Evolutionary conservation across 1,140 invertebrate genomes (phyloP), one percentile per base, ranked within the genome.

Genomic region (Panagrolaimus sp.): DNA sequence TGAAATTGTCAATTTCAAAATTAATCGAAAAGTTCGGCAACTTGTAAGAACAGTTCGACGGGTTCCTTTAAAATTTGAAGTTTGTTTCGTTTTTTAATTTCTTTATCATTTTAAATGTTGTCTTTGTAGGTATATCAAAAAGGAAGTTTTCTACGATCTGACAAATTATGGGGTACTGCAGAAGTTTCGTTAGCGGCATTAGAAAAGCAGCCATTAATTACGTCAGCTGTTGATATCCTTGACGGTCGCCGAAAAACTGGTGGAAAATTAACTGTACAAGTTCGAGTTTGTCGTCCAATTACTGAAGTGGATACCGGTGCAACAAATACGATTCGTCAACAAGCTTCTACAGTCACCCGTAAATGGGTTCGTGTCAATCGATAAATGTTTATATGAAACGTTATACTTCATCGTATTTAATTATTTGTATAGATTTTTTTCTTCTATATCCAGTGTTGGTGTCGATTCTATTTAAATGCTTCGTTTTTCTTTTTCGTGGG

Each of bases 291-390:
- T 12, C 52, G 52, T 12, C 52, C 52, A 12, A 58, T 58, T n/a
- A 58, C 52, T 12, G 52, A 58, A 58, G 28, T 10, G 21, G 52
- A 58, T 58, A 21, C 52, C 17, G 52, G 52, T 28, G 10, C 28
- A 21, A 28, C 52, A 9, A 58, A 58, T 8, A 38, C 32, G 7
- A 38, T 38, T 38, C 52, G 52, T 26, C 52, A 14, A 58, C 21
- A 58, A 24, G 14, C 12, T 58, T n/a, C 52, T 12, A 58, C 52
- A 12, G 52, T 58, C 10, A 10, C 12, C 10, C 21, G 28, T 12
- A 21, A 58, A 26, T 58, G 52, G 52, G 17, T 58, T 58, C 52
- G 52, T 12, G 28, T 58, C 52, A 28, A 58, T 21, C 52, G 52
- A 58, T 58, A 58, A 58, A 21, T 58, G 32, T 38, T 4, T 38